A percentile compares a stretch with the other conserved stretches of the same genome.
Evolutionary conservation across 2,888 invertebrate genomes (phyloP).

Genomic region (Meganola albula): DNA sequence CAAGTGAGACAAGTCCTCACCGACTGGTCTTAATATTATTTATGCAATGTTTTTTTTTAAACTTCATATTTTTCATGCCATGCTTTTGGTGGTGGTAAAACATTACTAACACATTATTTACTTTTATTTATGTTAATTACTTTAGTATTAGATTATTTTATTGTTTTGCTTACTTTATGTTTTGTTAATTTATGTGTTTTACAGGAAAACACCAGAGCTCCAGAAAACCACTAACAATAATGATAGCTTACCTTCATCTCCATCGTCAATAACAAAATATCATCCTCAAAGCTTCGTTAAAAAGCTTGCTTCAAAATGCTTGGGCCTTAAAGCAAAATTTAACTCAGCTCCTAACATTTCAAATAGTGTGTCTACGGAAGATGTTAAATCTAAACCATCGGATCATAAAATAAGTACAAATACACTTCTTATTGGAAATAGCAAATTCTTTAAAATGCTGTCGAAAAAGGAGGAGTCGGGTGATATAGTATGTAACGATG

Average conservation of each 20-base stretch:
- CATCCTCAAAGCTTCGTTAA: constrained; percentile 70
- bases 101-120: constrained; percentile 27
- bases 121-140: constrained; percentile 24
- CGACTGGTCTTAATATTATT: constrained; percentile 34
- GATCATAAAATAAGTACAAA: constrained; percentile 52
- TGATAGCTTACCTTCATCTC: constrained; percentile 64
- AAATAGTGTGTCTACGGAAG: constrained; percentile 56
- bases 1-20: constrained; percentile 42
- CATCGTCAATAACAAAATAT: constrained; percentile 65
- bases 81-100: constrained; percentile 37
- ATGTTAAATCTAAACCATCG: constrained; percentile 47
- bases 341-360: constrained; percentile 73
- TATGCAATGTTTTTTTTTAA: constrained; percentile 2
- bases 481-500: constrained; percentile 65
- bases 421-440: constrained; percentile 65
- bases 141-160: too few species aligned
- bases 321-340: constrained; percentile 70
- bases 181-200: constrained; percentile 72
- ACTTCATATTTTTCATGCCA: constrained; percentile 7
- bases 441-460: constrained; percentile 68
- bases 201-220: constrained; percentile 72
- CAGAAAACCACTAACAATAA: constrained; percentile 67
- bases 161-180: constrained; percentile 38
- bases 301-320: constrained; percentile 75
- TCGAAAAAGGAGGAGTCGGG: constrained; percentile 69